Evolutionary conservation across 2,888 invertebrate species (phyloP), one percentile per base, ranked within the genome.

Genomic region (Caenorhabditis japonica): DNA sequence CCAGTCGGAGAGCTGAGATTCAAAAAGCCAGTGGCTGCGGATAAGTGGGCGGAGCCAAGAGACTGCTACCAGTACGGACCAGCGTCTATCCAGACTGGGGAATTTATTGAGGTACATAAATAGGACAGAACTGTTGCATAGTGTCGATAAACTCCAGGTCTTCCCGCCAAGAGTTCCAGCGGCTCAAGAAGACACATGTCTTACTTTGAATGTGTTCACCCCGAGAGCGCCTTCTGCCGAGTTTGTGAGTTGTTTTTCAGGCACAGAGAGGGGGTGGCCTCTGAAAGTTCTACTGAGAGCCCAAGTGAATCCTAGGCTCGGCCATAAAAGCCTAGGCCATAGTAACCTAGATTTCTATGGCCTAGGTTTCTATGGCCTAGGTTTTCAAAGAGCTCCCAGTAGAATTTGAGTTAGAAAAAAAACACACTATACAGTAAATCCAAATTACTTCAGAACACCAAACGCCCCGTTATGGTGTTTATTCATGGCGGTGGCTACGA

Each of bases 31-130:
- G 46, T 39, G 3, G 52, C 68, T 17, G 60, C 60, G 2, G 43
- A 52, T 46, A 10, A 36, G 4, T 82, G 82, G 82, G 33, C 41
- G 13, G 47, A 69, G 19, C 21, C 61, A 0, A 66, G 43, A 23
- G 59, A 74, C 13, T 81, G 81, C 51, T 39, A 47, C 25, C 55
- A 80, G 47, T 81, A 78, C 44, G 81, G 81, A 25, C 78, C 76
- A 3, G 23, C 68, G 12, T 76, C 71, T 36, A 76, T 78, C 17
- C 76, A 78, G 41, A 15, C 51, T 34, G 77, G 75, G n/a, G n/a
- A n/a, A n/a, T n/a, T n/a, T n/a, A n/a, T n/a, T n/a, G n/a, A n/a
- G n/a, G n/a, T n/a, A n/a, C n/a, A n/a, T n/a, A n/a, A n/a, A n/a
- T n/a, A n/a, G n/a, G n/a, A n/a, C n/a, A n/a, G n/a, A n/a, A n/a